Evolutionary conservation across 1,140 invertebrate genomes (phyloP), one percentile per base, ranked within the genome.

Genomic region (Tetragonula clypearis): DNA sequence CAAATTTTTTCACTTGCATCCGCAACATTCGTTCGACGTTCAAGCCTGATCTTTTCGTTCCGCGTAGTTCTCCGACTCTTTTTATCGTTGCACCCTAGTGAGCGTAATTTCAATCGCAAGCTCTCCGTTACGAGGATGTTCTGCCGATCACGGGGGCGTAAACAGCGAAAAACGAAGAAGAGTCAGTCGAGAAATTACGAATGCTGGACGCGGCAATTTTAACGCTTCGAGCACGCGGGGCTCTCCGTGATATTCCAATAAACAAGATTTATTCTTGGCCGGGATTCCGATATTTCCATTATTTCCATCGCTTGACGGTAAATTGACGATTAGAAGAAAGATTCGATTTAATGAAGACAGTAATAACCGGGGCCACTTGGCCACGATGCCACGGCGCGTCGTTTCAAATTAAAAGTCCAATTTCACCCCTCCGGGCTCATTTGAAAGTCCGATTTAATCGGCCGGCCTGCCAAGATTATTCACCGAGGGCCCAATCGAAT

Each of bases 381-480:
- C 41, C n/a, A 26, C 49, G 26, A 15, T 11, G 15, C n/a, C 68
- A 35, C 35, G 19, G 12, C 11, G 12, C 15, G 79, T 12, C 41
- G 56, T 21, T 62, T 5, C 60, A 66, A 82, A 82, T 82, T 76
- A 82, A 82, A 82, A 65, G 19, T 62, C 80, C 72, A 73, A 73
- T 73, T 73, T 73, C 71, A 73, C n/a, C 49, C 71, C 49, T n/a
- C 53, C n/a, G 19, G 49, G 49, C 26, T 76, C 80, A 82, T 82
- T 76, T 82, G 53, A 82, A 82, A 82, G 80, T 82, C 80, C 56
- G 60, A 82, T 82, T 82, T 82, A 82, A 82, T 82, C 80, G 80
- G 19, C n/a, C n/a, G 35, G 71, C 41, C 58, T 26, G 11, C 60
- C 17, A 56, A 76, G 80, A 76, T 62, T 55, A 76, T 76, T 82